These are phyloP conservation scores for Calycopis cecrops DNA, from an alignment of 1,140 invertebrate genomes.

Conservation along the genomic window DNA sequence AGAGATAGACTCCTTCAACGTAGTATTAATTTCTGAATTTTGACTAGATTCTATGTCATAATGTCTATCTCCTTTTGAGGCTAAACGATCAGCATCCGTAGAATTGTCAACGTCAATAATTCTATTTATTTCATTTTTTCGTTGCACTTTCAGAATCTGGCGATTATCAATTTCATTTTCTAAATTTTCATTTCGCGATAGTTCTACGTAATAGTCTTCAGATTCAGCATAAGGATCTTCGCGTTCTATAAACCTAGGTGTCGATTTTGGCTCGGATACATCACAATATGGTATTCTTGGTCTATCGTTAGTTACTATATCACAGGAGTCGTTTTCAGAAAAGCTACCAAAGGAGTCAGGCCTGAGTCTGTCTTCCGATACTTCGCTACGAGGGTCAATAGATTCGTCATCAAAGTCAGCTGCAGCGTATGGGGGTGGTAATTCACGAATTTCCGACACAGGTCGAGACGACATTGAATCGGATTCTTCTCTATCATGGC, in stretches of 20 bases:
- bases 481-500: constrained; percentile 74
- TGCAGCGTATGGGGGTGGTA: constrained; percentile 66
- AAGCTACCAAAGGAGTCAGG: constrained; percentile 68
- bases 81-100: constrained; percentile 36
- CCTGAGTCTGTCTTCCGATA: constrained; percentile 61
- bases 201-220: constrained; percentile 54
- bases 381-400: constrained; percentile 61
- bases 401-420: constrained; percentile 68
- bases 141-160: constrained; percentile 64
- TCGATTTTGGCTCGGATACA: constrained; percentile 61
- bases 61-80: constrained; percentile 38
- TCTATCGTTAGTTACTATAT: constrained; percentile 44
- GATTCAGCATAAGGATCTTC: constrained; percentile 66
- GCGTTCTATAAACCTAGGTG: constrained; percentile 59
- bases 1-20: constrained; percentile 62
- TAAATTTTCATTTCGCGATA: constrained; percentile 51
- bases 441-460: constrained; percentile 69
- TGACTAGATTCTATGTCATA: constrained; percentile 58
- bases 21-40: constrained; percentile 47
- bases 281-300: constrained; percentile 48
- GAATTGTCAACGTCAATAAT: constrained; percentile 48
- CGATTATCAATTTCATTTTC: constrained; percentile 67
- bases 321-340: constrained; percentile 64
- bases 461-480: constrained; percentile 75
- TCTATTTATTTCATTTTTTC: constrained; percentile 72